Evolutionary conservation across 2,797 vertebrate species (phyloP), one percentile per base, ranked within the genome.

Genomic region (Vultur gryphus): DNA sequence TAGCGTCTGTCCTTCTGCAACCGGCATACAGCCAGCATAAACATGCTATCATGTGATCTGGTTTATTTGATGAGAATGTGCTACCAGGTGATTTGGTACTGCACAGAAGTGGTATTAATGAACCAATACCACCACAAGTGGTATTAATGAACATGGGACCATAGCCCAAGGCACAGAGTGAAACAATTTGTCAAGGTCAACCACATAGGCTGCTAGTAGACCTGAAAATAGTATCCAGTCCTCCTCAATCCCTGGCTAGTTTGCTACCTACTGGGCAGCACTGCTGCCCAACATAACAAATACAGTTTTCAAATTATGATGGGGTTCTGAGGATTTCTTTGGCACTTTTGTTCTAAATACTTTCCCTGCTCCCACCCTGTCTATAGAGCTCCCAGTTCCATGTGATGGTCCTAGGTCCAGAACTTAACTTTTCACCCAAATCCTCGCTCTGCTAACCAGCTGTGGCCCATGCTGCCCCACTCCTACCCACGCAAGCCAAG

Each of bases 151-250:
- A 77, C 52, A 29, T 0, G 2, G 52, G 49, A 84, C 19, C 37
- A 7, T 10, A 87, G 82, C 89, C 78, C 79, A 49, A 72, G 67
- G 75, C 24, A 67, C 13, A 17, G 33, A 75, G 49, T 2, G 6
- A 87, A 92, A 87, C 84, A 54, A 84, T 93, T 93, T 91, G 84
- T 89, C 91, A 95, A 81, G 89, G 92, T 94, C 91, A 96, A 89
- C 82, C 87, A 85, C 72, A 46, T 1, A 71, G 76, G 61, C 64
- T 83, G 48, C 16, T 19, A 35, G 21, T 4, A 93, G 69, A 80
- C 61, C 81, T 87, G 82, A 91, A 92, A 92, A 94, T 5, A 93
- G 59, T 17, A 89, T 20, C 41, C 75, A 69, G 44, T 46, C 82
- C 41, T 80, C 49, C 84, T 64, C 49, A 92, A 71, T 87, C 51